Conservation (phyloP, 2,888 invertebrate genomes). For the Harpagoxenus sublaevis region DNA sequence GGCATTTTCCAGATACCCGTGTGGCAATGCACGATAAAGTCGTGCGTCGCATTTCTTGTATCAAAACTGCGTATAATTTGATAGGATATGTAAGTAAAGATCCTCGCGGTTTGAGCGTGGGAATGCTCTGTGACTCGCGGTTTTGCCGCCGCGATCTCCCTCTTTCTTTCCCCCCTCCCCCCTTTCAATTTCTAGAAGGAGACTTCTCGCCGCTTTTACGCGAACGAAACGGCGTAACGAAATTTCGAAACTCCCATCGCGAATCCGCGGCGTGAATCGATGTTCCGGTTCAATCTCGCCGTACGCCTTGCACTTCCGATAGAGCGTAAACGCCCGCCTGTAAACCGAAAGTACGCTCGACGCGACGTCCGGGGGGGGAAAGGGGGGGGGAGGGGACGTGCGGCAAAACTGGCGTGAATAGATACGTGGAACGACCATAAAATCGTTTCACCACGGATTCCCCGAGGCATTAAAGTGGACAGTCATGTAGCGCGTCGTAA, state of each 20-base stretch:
- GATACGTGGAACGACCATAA: constrained; percentile 68
- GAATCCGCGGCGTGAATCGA: not conserved
- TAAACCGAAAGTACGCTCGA: constrained; percentile 28
- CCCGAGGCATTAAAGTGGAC: constrained; percentile 57
- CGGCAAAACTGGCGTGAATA: constrained; percentile 48
- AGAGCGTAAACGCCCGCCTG: constrained; percentile 18
- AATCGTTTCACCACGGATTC: constrained; percentile 62
- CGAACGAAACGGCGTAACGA: constrained; percentile 31
- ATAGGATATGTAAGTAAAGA: constrained; percentile 9
- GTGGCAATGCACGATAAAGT: constrained; percentile 57
- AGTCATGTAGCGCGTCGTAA: constrained; percentile 64
- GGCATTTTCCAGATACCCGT: constrained; percentile 52
- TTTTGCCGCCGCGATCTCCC: not conserved
- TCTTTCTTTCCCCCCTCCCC: too few relatives aligned
- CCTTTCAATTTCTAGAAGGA: not conserved
- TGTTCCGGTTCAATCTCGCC: constrained; percentile 14
- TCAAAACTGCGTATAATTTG: constrained; percentile 42
- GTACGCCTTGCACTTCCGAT: constrained; percentile 10
- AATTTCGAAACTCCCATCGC: constrained; percentile 3
- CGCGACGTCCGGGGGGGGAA: not conserved
- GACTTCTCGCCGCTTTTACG: not conserved
- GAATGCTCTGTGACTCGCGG: constrained; percentile 14
- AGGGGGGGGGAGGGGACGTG: not conserved
- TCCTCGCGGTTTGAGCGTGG: constrained; percentile 38
- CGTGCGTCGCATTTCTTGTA: constrained; percentile 32